Conservation (phyloP, 2,113 vertebrate species). For the Sisor rabdophorus region DNA sequence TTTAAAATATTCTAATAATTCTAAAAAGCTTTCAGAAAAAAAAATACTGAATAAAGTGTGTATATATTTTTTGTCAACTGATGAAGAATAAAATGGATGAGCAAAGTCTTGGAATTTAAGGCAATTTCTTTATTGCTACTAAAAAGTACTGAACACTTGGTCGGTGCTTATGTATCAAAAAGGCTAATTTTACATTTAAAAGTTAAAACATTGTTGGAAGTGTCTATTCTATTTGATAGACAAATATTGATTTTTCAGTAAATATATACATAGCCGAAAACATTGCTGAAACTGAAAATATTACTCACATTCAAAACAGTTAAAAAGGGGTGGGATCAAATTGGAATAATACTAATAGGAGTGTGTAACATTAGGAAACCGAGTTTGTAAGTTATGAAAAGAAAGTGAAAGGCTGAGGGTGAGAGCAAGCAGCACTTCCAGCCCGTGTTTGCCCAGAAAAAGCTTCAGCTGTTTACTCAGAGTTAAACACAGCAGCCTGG, state of each 20-base stretch:
- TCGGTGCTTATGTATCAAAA: neutral
- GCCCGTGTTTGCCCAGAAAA: conserved; percentile 89
- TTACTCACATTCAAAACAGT: conserved; percentile 19
- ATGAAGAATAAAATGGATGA: neutral
- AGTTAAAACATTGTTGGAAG: neutral
- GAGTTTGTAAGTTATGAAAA: conserved; percentile 82
- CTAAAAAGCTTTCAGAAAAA: neutral
- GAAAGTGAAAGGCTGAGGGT: conserved; percentile 64
- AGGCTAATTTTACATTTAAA: neutral
- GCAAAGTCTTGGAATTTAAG: neutral
- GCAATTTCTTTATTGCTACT: neutral
- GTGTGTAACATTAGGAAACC: conserved; percentile 72
- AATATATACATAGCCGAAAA: conserved; percentile 3
- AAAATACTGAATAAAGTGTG: neutral
- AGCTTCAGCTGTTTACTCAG: conserved; percentile 82
- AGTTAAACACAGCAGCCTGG: conserved; percentile 85
- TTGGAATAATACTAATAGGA: conserved; percentile 15
- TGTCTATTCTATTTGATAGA: neutral
- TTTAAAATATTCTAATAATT: neutral
- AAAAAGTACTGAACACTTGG: neutral
- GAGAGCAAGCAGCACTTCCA: conserved; percentile 81
- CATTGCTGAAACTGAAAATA: neutral
- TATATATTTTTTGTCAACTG: neutral
- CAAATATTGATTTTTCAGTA: neutral
- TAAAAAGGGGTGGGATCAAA: conserved; percentile 50